Conservation (phyloP, 1,140 invertebrate species). For the Coelopa frigida region DNA sequence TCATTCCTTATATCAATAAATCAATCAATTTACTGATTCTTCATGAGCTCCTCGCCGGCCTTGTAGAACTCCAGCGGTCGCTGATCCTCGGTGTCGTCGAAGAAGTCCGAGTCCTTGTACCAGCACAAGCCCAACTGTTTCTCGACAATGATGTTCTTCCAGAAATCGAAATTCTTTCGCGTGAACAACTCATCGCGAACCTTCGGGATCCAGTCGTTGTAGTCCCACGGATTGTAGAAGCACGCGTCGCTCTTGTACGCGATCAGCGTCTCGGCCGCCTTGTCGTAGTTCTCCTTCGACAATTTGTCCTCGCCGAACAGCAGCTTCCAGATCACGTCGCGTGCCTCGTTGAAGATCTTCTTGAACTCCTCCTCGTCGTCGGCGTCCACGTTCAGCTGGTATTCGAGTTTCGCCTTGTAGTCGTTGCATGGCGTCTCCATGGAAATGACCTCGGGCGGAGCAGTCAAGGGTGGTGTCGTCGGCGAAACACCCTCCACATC, state of each 20-base stretch:
- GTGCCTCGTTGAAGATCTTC: constrained; percentile 19
- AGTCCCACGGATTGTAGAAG: constrained; percentile 27
- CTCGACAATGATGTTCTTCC: constrained; percentile 25
- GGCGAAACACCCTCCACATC: not conserved
- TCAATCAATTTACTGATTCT: not conserved
- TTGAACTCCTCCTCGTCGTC: constrained; percentile 11
- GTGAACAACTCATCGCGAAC: constrained; percentile 29
- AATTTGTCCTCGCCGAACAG: constrained; percentile 14
- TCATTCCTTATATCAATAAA: too few species aligned
- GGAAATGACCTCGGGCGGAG: not conserved
- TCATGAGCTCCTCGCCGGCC: not conserved
- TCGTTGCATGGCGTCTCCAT: not conserved
- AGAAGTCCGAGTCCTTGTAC: constrained; percentile 28
- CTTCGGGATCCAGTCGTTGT: constrained; percentile 33
- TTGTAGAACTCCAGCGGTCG: constrained; percentile 29
- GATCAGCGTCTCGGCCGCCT: constrained; percentile 24
- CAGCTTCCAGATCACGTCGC: constrained; percentile 26
- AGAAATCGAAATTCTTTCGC: constrained; percentile 24
- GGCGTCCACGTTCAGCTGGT: constrained; percentile 2
- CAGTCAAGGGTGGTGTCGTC: not conserved
- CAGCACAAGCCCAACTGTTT: constrained; percentile 30
- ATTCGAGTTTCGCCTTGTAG: constrained; percentile 2
- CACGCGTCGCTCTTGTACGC: constrained; percentile 28
- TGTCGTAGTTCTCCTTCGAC: constrained; percentile 17
- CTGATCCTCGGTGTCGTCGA: constrained; percentile 26